Base-by-base conservation (phyloP, 2,888 invertebrate species). In the Linyphia triangularis region DNA sequence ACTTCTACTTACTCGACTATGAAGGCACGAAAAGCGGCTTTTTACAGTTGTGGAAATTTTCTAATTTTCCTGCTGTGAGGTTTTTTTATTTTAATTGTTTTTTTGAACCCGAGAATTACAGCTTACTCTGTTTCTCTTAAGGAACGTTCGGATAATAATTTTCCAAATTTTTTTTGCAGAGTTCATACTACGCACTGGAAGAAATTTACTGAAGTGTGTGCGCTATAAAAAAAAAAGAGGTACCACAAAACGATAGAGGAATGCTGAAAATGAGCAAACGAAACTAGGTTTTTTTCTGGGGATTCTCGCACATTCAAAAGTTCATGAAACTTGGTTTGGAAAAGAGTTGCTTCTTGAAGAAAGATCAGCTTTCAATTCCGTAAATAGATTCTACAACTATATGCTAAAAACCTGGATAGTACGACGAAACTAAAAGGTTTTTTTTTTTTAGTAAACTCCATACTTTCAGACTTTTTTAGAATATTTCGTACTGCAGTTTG, bases 21-120 rank as follows among this genome's bases (percentile, higher is more conserved):
- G 51, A 51, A 51, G 30, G 86, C 86, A 88, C 81, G 86, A 73
- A 88, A 88, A 65, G 67, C 73, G 75, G 69, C 86, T 88, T 88
- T 88, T 88, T 88, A 88, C 86, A 88, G 75, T 88, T 81, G 51
- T 51, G 75, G 79, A 88, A 88, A 88, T 88, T 88, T 83, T 83
- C 88, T 83, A 69, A 88, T 83, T 88, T 88, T 82, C 88, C 33
- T 26, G n/a, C n/a, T 1, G 51, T 75, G 88, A 82, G 33, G 13
- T 67, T 86, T 86, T 79, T 72, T 59, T 26, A 24, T 28, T 26
- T 40, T 51, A 16, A 51, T 67, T 69, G 37, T 70, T 70, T 37
- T 63, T 61, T 37, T 57, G 51, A 37, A 63, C 28, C 77, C 67
- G 75, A 82, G 82, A 75, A 69, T 65, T 65, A 59, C 75, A 57